Evolutionary conservation across 35 echinoderm and acorn worm species (phyloP), one percentile per base, ranked within the genome.

Genomic region (Diadema setosum): DNA sequence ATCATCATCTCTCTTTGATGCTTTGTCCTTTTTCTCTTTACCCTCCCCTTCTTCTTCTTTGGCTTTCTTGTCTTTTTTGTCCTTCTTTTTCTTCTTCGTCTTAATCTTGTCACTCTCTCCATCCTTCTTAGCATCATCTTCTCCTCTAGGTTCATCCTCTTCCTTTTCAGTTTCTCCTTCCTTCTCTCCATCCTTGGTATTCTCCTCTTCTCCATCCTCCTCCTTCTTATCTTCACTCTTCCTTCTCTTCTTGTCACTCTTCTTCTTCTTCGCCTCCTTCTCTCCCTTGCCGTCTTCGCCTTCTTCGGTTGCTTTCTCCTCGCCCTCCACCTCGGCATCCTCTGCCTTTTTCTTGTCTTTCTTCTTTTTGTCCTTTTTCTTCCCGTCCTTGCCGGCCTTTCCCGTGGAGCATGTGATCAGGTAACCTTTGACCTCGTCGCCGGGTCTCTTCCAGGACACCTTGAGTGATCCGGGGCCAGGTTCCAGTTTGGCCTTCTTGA

Each of bases 401-500:
- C 76, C 67, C 74, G 31, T 70, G 46, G 83, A 45, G 57, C 42
- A 94, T 20, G 49, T 90, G 43, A 95, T 67, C 46, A 83, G 74
- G 48, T 91, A 95, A 58, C 89, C 93, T 3, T 69, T 87, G 56
- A 95, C 46, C 18, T 83, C 76, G 42, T 40, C 65, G 46, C 87
- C 93, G 39, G 93, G 93, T 57, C 78, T 83, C 27, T 42, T 84
- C 93, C 93, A 95, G 16, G 89, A 42, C 5, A 95, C 49, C 5
- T 85, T 87, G 40, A 95, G 40, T 20, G 78, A 41, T 20, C 55
- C 69, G 14, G 74, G 45, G 30, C 56, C 89, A 0, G 85, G 45
- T 42, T 91, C 60, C 16, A 58, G 29, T 2, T 63, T 44, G 17
- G 83, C 69, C 5, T 85, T 63, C 34, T 8, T 4, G 1, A 91